A percentile compares a stretch with the other conserved stretches of the same genome.
phyloP scores from a whole-genome alignment of 2,797 vertebrate species.

The Anomalospiza imberbis region DNA sequence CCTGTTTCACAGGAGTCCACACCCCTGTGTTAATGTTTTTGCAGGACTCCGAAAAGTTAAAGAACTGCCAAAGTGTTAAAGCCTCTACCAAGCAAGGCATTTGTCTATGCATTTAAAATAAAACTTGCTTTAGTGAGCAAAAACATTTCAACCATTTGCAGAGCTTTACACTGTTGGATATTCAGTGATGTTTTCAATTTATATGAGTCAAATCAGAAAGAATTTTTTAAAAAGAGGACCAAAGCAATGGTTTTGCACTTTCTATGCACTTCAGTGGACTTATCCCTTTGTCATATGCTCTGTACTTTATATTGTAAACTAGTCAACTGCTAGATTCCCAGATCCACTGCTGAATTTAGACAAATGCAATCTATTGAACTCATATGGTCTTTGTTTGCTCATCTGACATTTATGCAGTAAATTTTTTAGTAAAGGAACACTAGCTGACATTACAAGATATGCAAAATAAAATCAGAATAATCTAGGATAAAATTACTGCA shows the following conservation, averaged over 20 bases:
- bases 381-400: neutral
- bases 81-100: neutral
- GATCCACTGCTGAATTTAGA: neutral
- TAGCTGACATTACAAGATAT: neutral
- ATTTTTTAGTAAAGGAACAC: neutral
- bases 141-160: neutral
- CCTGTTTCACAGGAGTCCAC: conserved; percentile 5
- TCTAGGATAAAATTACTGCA: neutral
- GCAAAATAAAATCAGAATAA: neutral
- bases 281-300: neutral
- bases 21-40: conserved; percentile 9
- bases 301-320: neutral
- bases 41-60: neutral
- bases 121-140: neutral
- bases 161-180: neutral
- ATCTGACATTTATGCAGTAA: neutral
- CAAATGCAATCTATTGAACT: neutral
- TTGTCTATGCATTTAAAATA: neutral
- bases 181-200: neutral
- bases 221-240: neutral
- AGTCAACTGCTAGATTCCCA: neutral
- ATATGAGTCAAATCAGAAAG: neutral
- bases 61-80: neutral
- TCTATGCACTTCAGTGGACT: neutral
- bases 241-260: neutral